Percentiles rank a stretch among this genome's conserved stretches.
These are phyloP conservation scores for Eupithecia exiguata DNA, from an alignment of 2,888 invertebrate species.

Conservation along the genomic window DNA sequence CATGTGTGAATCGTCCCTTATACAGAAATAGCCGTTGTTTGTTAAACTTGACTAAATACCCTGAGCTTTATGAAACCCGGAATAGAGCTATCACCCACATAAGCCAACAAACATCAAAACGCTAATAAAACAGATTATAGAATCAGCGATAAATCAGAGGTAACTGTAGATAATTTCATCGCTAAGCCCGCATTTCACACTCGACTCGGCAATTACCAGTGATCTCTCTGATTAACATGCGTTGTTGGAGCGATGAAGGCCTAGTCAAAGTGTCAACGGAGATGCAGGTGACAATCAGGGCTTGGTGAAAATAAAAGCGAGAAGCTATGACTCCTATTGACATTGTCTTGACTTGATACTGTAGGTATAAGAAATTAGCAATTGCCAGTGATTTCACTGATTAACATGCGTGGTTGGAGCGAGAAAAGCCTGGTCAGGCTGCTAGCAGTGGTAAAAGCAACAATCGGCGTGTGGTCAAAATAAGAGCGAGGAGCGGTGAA, in stretches of 20 bases:
- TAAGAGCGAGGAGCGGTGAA: neutral
- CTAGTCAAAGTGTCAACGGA: conserved; percentile 6
- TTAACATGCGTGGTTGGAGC: conserved; percentile 71
- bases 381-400: conserved; percentile 78
- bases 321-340: neutral
- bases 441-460: neutral
- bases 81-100: conserved; percentile 10
- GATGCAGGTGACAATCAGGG: neutral
- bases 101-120: conserved; percentile 21
- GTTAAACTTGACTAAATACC: neutral
- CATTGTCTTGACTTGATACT: neutral
- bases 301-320: neutral
- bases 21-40: neutral
- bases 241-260: conserved; percentile 50
- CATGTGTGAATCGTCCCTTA: too few species aligned
- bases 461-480: neutral
- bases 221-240: conserved; percentile 80
- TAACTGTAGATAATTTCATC: conserved; percentile 79
- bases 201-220: conserved; percentile 78
- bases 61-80: neutral
- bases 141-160: conserved; percentile 63
- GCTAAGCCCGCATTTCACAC: conserved; percentile 81
- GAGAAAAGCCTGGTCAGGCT: neutral
- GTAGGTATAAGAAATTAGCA: conserved; percentile 59
- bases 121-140: conserved; percentile 31